A percentile compares a stretch with the other conserved stretches of the same genome.
Evolutionary conservation across 2,113 vertebrate genomes (phyloP).

Genomic region (Crocuta crocuta): DNA sequence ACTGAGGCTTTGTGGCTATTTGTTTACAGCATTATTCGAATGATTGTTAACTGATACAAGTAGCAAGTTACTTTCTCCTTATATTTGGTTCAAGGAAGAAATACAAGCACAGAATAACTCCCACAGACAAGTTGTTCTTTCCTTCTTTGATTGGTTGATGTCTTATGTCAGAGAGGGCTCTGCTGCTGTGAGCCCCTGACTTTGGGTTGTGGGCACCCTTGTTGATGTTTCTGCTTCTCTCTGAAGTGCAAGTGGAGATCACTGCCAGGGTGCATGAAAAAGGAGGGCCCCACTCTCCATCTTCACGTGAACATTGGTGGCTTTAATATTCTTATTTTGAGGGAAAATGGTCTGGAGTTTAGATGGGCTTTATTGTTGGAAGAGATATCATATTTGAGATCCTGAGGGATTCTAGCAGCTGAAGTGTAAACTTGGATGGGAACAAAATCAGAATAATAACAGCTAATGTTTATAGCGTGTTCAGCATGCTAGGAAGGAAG

Average conservation of each 20-base stretch:
- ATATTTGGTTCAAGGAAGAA: neutral
- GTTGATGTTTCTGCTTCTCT: neutral
- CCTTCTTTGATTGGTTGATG: neutral
- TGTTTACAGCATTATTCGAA: neutral
- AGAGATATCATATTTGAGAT: neutral
- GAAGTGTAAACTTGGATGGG: neutral
- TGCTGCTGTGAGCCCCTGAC: neutral
- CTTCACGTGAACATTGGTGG: neutral
- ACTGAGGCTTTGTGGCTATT: neutral
- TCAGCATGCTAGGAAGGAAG: neutral
- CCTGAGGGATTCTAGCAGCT: constrained; percentile 22
- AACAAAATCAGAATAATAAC: neutral
- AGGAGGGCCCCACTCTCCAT: neutral
- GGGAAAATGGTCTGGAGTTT: constrained; percentile 29
- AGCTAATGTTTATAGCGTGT: neutral
- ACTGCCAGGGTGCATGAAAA: accelerated
- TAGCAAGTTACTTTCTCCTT: neutral
- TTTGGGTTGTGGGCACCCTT: neutral
- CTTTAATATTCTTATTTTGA: neutral
- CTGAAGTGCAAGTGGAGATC: neutral
- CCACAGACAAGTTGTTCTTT: neutral
- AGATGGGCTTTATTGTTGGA: neutral
- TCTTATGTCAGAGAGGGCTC: neutral
- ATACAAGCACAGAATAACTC: neutral
- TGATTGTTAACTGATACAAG: neutral